phyloP scores from a whole-genome alignment of 2,888 invertebrate genomes.

The Parnassius apollo region DNA sequence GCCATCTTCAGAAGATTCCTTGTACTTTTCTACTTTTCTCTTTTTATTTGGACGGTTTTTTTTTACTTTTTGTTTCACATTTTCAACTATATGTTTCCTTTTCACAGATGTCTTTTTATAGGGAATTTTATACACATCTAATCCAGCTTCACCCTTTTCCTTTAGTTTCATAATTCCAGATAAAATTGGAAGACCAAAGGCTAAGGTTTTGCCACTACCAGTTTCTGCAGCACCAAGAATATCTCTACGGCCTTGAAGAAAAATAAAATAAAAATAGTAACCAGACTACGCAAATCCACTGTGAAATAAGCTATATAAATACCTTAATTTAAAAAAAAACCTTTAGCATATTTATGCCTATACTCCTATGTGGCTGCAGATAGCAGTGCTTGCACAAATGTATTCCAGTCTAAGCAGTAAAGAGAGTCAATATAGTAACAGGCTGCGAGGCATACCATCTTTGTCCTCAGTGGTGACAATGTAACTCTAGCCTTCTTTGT shows the following conservation, averaged over 20 bases:
- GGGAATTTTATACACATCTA: slow-evolving; percentile 65
- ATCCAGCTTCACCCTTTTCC: slow-evolving; percentile 59
- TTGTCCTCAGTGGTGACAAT: no score
- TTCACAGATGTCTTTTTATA: slow-evolving; percentile 60
- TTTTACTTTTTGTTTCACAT: slow-evolving; percentile 33
- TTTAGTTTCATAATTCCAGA: slow-evolving; percentile 89
- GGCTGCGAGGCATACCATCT: no score
- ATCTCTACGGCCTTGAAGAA: slow-evolving; percentile 85
- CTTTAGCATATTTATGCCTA: no score
- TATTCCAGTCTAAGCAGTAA: no score
- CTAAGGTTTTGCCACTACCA: slow-evolving; percentile 98
- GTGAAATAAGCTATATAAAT: no score
- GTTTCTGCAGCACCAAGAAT: slow-evolving; percentile 99
- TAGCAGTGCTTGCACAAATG: no score
- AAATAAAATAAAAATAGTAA: neutral
- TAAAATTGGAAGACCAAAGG: slow-evolving; percentile 97
- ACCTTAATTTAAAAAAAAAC: no score
- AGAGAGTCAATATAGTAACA: no score
- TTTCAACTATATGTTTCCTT: slow-evolving; percentile 40
- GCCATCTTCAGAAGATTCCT: slow-evolving; percentile 68
- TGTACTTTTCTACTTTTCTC: slow-evolving; percentile 38
- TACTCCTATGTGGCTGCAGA: no score
- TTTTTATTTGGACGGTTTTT: slow-evolving; percentile 34
- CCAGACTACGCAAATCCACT: no score
- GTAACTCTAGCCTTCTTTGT: no score